These are phyloP conservation scores for Siniperca undulata DNA, from an alignment of 2,797 vertebrate genomes.

Conservation along the genomic window DNA sequence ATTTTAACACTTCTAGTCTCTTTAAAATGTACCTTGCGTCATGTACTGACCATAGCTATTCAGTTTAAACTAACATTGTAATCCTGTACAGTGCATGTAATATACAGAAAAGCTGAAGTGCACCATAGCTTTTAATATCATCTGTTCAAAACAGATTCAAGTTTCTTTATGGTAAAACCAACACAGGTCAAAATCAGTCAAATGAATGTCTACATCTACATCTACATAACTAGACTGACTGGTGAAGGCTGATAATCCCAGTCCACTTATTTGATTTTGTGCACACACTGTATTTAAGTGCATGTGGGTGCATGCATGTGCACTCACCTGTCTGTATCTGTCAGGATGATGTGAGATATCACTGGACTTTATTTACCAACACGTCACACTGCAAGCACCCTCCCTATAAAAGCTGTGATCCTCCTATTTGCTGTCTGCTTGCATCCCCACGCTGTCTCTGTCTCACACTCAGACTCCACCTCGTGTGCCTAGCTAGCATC, in stretches of 20 bases:
- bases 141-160: neutral
- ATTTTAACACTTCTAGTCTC: neutral
- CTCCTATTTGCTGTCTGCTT: constrained; percentile 51
- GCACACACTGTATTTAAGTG: constrained; percentile 11
- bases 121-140: neutral
- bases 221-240: neutral
- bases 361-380: constrained; percentile 65
- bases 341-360: constrained; percentile 30
- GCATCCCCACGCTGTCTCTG: constrained; percentile 43
- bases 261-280: constrained; percentile 11
- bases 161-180: neutral
- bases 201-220: neutral
- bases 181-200: neutral
- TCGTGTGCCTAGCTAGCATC: constrained; percentile 36
- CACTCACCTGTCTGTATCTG: constrained; percentile 15
- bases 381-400: constrained; percentile 47
- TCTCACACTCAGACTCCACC: constrained; percentile 43
- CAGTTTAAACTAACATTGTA: neutral
- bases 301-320: constrained; percentile 13
- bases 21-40: neutral
- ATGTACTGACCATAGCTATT: neutral
- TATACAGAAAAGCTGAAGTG: neutral
- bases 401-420: constrained; percentile 37
- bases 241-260: neutral
- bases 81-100: neutral